A percentile compares a stretch with the other conserved stretches of the same genome.
These are phyloP conservation scores for Periparus ater DNA, from an alignment of 2,797 vertebrate genomes.

Conservation along the genomic window DNA sequence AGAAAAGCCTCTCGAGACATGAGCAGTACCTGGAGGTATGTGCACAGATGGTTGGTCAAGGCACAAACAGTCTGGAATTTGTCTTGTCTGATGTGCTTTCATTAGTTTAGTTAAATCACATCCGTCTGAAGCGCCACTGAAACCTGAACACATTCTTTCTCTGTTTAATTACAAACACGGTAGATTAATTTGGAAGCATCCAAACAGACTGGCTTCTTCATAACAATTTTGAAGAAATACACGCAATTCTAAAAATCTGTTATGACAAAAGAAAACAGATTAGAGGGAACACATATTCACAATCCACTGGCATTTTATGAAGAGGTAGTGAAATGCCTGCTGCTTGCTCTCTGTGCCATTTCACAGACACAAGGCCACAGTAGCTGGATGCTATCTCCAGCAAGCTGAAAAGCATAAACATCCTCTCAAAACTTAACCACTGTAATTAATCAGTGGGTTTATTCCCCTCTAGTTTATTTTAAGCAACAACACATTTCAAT, in stretches of 20 bases:
- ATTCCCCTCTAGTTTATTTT: slow-evolving; percentile 13
- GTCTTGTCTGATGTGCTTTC: slow-evolving; percentile 78
- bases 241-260: not conserved
- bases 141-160: slow-evolving; percentile 68
- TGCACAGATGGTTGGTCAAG: slow-evolving; percentile 79
- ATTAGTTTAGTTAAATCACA: slow-evolving; percentile 79
- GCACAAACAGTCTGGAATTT: slow-evolving; percentile 82
- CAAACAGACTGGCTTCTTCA: not conserved
- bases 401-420: slow-evolving; percentile 27
- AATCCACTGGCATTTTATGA: not conserved
- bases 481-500: not conserved
- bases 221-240: not conserved
- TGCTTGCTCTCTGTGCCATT: not conserved
- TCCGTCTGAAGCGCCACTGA: slow-evolving; percentile 64
- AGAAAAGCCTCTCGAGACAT: slow-evolving; percentile 81
- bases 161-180: slow-evolving; percentile 62
- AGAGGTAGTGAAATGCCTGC: not conserved
- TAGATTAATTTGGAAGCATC: slow-evolving; percentile 51
- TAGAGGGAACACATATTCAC: not conserved
- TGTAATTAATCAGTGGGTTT: slow-evolving; percentile 17
- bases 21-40: slow-evolving; percentile 83
- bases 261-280: not conserved
- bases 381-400: not conserved
- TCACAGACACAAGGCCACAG: not conserved
- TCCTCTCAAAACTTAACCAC: not conserved